Evolutionary conservation across 2,113 vertebrate species (phyloP).

Genomic region (Chaetodon auriga): DNA sequence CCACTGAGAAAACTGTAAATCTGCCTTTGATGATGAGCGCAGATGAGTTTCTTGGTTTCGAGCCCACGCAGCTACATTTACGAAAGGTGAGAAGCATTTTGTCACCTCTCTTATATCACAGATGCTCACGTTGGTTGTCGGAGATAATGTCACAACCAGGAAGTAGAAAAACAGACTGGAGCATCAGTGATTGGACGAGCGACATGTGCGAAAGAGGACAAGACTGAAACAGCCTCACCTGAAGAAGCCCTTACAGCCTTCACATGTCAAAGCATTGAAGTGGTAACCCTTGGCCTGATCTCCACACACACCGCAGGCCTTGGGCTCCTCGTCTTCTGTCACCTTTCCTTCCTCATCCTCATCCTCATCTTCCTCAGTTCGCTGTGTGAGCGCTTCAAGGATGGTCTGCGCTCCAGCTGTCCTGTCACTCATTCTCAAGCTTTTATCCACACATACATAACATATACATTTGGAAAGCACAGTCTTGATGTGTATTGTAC

Average conservation of each 20-base stretch:
- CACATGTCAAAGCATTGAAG: slow-evolving; percentile 68
- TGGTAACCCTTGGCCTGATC: slow-evolving; percentile 70
- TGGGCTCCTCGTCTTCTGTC: slow-evolving; percentile 47
- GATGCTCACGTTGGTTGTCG: too few species aligned
- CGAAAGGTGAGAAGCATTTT: too few species aligned
- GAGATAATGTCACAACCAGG: not conserved
- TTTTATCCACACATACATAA: too few species aligned
- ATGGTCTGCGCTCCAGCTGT: not conserved
- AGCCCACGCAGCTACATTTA: too few species aligned
- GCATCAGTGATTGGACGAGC: not conserved
- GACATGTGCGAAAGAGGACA: not conserved
- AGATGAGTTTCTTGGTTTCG: too few species aligned
- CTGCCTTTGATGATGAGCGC: too few species aligned
- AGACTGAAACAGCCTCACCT: slow-evolving; percentile 37
- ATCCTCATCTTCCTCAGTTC: slow-evolving; percentile 16
- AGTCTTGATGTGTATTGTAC: not conserved
- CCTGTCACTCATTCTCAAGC: slow-evolving; percentile 26
- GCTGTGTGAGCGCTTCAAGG: slow-evolving; percentile 7
- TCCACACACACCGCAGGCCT: slow-evolving; percentile 63
- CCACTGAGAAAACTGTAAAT: too few species aligned
- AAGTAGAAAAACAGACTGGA: not conserved
- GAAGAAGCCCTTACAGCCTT: slow-evolving; percentile 76
- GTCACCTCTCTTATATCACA: too few species aligned
- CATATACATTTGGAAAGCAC: not conserved
- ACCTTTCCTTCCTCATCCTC: slow-evolving; percentile 11